Conservation (phyloP, 2,113 vertebrate genomes). For the Neoarius graeffei region DNA sequence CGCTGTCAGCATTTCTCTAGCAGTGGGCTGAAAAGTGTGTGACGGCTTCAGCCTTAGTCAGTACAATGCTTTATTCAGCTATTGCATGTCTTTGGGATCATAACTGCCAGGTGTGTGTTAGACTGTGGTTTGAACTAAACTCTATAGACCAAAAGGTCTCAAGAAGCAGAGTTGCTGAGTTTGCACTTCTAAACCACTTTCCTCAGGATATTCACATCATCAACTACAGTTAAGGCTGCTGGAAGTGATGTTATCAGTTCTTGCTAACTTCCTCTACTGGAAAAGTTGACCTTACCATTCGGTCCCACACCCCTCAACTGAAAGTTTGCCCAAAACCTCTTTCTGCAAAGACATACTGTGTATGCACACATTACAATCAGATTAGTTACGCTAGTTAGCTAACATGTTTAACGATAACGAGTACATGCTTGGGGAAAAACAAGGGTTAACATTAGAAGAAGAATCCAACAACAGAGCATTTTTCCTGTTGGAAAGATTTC, state of each 20-base stretch:
- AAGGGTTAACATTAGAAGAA: not conserved
- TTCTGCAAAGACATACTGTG: not conserved
- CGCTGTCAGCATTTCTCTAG: not conserved
- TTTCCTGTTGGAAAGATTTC: not conserved
- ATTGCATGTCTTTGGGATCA: not conserved
- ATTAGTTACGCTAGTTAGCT: not conserved
- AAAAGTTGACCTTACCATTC: not conserved
- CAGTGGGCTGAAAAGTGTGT: not conserved
- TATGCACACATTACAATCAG: not conserved
- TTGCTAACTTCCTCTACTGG: not conserved
- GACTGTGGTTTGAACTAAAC: not conserved
- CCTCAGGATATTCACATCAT: constrained; percentile 14
- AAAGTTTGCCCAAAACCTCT: not conserved
- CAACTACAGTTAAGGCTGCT: not conserved
- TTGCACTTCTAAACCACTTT: not conserved
- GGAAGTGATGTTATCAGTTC: not conserved
- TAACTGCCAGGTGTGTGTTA: not conserved
- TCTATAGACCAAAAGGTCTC: not conserved
- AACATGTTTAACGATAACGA: not conserved
- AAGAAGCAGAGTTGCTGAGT: constrained; percentile 1
- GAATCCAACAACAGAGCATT: not conserved
- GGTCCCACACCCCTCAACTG: not conserved
- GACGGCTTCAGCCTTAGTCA: not conserved
- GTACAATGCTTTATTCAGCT: not conserved
- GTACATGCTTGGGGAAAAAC: not conserved